phyloP scores from a whole-genome alignment of 1,140 invertebrate species.

The Dreissena polymorpha region DNA sequence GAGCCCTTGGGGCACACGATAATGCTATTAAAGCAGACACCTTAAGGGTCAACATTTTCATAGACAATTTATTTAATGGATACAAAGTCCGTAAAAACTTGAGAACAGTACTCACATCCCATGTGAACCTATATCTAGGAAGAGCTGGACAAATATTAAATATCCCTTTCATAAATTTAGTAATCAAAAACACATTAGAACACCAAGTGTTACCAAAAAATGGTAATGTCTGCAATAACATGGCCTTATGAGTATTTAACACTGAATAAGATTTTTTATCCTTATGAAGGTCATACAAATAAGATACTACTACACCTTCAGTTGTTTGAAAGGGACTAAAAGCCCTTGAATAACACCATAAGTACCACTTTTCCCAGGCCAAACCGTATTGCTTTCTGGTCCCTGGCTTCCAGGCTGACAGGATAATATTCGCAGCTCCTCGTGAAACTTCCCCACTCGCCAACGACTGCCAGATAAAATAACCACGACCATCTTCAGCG shows the following conservation, averaged over 20 bases:
- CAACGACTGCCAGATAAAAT: not conserved
- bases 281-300: not conserved
- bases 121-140: no score
- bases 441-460: not conserved
- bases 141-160: no score
- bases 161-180: no score
- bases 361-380: slow-evolving; percentile 24
- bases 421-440: slow-evolving; percentile 1
- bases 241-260: slow-evolving; percentile 9
- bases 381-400: slow-evolving; percentile 17
- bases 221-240: slow-evolving; percentile 6
- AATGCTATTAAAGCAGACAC: not conserved
- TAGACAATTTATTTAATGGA: no score
- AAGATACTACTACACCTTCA: slow-evolving; percentile 20
- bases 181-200: no score
- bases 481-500: not conserved
- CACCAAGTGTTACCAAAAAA: not conserved
- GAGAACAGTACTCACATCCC: no score
- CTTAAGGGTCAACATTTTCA: no score
- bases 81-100: no score
- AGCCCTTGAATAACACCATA: slow-evolving; percentile 12
- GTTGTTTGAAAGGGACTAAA: slow-evolving; percentile 6
- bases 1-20: not conserved
- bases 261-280: slow-evolving; percentile 13
- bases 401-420: slow-evolving; percentile 2